A percentile compares a stretch with the other conserved stretches of the same genome.
These are phyloP conservation scores for Spodoptera littoralis DNA, from an alignment of 2,888 invertebrate genomes.

Conservation along the genomic window DNA sequence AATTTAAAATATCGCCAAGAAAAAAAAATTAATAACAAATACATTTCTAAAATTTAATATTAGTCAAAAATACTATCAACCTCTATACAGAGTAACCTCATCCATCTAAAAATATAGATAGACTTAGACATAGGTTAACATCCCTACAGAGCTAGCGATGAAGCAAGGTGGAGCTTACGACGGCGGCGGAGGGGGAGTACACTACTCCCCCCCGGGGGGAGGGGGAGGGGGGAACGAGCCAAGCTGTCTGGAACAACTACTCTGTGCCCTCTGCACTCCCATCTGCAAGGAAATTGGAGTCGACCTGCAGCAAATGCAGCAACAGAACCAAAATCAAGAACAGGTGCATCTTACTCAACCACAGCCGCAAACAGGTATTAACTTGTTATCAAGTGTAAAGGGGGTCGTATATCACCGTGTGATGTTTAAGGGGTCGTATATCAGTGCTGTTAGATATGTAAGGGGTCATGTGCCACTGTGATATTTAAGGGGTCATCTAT, in stretches of 20 bases:
- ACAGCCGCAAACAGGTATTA: constrained; percentile 69
- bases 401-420: background rate
- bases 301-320: constrained; percentile 76
- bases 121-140: too few relatives aligned
- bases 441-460: too few relatives aligned
- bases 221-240: constrained; percentile 62
- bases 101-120: too few relatives aligned
- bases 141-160: constrained; percentile 79
- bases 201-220: constrained; percentile 33
- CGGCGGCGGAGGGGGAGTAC: constrained; percentile 65
- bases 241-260: constrained; percentile 81
- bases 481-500: too few relatives aligned
- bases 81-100: too few relatives aligned
- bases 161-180: constrained; percentile 76
- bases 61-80: too few relatives aligned
- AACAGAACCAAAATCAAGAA: constrained; percentile 61
- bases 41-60: too few relatives aligned
- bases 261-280: constrained; percentile 84
- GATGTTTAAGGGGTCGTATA: too few relatives aligned
- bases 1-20: too few relatives aligned
- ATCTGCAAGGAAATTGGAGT: constrained; percentile 86
- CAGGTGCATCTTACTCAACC: constrained; percentile 81
- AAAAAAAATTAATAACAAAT: too few relatives aligned
- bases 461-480: too few relatives aligned
- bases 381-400: background rate